Percentiles rank a stretch among this genome's conserved stretches.
These are phyloP conservation scores for Gobiocypris rarus DNA, from an alignment of 2,113 vertebrate genomes.

Conservation along the genomic window DNA sequence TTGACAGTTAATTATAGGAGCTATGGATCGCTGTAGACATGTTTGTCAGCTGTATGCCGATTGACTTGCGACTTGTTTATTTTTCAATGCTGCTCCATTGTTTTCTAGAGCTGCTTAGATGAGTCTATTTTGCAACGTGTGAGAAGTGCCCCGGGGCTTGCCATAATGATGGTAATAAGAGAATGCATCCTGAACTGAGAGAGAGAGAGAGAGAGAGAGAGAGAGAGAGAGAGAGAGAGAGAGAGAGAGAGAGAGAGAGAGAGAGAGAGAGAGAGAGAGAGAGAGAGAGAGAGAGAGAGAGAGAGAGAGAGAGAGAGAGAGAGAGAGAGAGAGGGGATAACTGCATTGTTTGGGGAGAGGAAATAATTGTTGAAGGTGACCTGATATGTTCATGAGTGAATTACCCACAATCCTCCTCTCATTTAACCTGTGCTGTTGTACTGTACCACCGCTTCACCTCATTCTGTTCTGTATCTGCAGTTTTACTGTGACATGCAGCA, in stretches of 20 bases:
- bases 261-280: constrained; percentile 45
- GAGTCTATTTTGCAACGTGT: constrained; percentile 62
- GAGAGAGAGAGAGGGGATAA: neutral
- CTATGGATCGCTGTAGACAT: constrained; percentile 71
- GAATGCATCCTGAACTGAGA: constrained; percentile 65
- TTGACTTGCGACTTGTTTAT: constrained; percentile 69
- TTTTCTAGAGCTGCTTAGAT: constrained; percentile 66
- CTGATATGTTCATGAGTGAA: constrained; percentile 51
- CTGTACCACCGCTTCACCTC: constrained; percentile 16
- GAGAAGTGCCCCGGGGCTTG: constrained; percentile 70
- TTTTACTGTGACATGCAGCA: constrained; percentile 2
- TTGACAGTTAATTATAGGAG: constrained; percentile 79
- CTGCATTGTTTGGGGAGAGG: constrained; percentile 50
- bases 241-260: neutral
- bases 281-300: no score
- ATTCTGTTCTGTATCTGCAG: constrained; percentile 27
- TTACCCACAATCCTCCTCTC: constrained; percentile 28
- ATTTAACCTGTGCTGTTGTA: constrained; percentile 30
- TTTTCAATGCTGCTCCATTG: constrained; percentile 66
- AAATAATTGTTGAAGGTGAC: constrained; percentile 73
- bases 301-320: no score
- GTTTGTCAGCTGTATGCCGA: constrained; percentile 66
- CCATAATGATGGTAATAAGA: constrained; percentile 77
- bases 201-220: constrained; percentile 42
- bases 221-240: constrained; percentile 31